Evolutionary conservation across 2,797 vertebrate species (phyloP), one percentile per base, ranked within the genome.

Genomic region (Austrolebias charrua): DNA sequence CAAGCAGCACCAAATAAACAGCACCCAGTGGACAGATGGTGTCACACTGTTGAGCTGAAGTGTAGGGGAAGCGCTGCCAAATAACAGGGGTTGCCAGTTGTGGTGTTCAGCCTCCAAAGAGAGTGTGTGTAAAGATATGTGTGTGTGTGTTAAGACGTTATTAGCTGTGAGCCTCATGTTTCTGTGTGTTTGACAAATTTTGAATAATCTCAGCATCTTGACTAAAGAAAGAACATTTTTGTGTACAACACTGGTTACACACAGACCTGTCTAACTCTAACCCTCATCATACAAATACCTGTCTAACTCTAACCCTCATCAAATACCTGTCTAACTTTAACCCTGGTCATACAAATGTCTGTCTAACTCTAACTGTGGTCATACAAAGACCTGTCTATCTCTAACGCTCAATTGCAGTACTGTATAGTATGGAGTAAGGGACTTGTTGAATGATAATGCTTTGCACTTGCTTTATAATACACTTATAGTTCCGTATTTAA

Each of bases 1-100:
- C 84, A 83, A 82, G 74, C 86, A 74, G 78, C 62, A 77, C 71
- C 66, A 80, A 85, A 86, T 75, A 89, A 86, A 87, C 84, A 88
- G 82, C 73, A 44, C 78, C 73, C 70, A 79, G 69, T 66, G 65
- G 86, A 89, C 89, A 90, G 90, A 91, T 90, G 80, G 86, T 71
- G 81, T 80, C 75, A 83, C 47, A 53, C 78, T 75, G 78, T 68
- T 64, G 76, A 80, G 79, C 77, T 72, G 78, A 75, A 66, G 64
- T 51, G 18, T 48, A 44, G 55, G 44, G 43, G 42, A 83, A 59
- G 80, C 48, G 16, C 44, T 55, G 84, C 86, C 80, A 89, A 80
- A 63, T 51, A 72, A 52, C 40, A 47, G 55, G 54, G 62, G 75
- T 55, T 85, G 80, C 81, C 84, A 87, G 88, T 80, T 82, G 78